These are phyloP conservation scores for Drosophila sp. DNA, from an alignment of 1,140 invertebrate species.

Conservation along the genomic window DNA sequence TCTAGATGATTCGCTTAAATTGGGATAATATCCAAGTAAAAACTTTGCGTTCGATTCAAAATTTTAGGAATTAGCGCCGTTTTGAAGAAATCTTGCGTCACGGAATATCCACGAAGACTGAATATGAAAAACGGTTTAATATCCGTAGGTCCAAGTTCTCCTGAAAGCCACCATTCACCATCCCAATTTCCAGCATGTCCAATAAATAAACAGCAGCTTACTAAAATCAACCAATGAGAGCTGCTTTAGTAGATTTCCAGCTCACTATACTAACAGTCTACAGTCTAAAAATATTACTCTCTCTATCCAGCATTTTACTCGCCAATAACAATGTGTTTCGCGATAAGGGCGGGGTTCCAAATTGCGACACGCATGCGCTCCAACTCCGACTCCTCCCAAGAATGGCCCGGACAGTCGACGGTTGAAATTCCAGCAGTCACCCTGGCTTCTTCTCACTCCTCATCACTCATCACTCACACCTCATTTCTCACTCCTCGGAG, in stretches of 20 bases:
- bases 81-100: conserved; percentile 43
- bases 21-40: conserved; percentile 2
- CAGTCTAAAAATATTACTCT: background rate
- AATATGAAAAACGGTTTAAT: conserved; percentile 50
- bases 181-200: conserved; percentile 8
- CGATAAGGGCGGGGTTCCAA: conserved; percentile 15
- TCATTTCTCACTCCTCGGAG: no score
- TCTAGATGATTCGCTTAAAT: background rate
- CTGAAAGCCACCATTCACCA: conserved; percentile 4
- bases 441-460: conserved; percentile 9
- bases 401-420: no score
- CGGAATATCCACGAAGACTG: conserved; percentile 57
- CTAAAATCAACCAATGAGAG: conserved; percentile 25
- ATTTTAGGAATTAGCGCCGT: background rate
- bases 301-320: background rate
- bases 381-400: conserved; percentile 2
- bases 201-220: conserved; percentile 1
- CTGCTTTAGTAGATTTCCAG: background rate
- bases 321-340: conserved; percentile 5
- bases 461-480: no score
- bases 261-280: background rate
- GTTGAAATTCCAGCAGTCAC: conserved; percentile 15
- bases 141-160: background rate
- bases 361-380: conserved; percentile 30
- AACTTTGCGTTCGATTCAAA: background rate